Evolutionary conservation across 2,797 vertebrate genomes (phyloP).

Genomic region (Diplodus sargus): DNA sequence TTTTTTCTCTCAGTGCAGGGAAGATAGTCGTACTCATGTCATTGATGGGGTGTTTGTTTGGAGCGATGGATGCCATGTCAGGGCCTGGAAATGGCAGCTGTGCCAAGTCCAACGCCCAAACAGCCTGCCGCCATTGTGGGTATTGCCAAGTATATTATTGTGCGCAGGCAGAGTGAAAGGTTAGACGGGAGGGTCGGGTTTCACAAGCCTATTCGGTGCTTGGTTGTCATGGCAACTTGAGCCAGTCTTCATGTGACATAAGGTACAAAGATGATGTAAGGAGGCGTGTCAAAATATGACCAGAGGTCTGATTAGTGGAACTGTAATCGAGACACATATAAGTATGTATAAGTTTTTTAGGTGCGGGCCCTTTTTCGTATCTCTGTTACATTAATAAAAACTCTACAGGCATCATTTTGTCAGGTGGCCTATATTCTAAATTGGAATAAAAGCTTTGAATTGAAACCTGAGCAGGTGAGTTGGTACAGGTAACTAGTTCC

Average conservation of each 20-base stretch:
- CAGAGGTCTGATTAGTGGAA: neutral
- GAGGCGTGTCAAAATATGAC: constrained; percentile 2
- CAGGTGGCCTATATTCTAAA: neutral
- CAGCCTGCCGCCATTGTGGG: constrained; percentile 10
- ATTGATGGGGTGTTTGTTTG: neutral
- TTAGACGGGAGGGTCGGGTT: constrained; percentile 70
- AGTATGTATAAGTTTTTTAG: neutral
- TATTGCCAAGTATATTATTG: constrained; percentile 42
- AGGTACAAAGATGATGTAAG: constrained; percentile 30
- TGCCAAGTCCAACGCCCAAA: constrained; percentile 11
- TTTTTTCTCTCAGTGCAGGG: neutral
- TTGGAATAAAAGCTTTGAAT: neutral
- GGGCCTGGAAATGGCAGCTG: neutral
- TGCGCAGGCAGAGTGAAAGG: constrained; percentile 59
- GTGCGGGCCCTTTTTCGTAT: neutral
- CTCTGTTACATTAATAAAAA: neutral
- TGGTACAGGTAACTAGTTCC: neutral
- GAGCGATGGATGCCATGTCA: neutral
- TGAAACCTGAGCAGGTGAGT: constrained; percentile 40
- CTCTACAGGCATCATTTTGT: constrained; percentile 1
- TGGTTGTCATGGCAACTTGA: constrained; percentile 66
- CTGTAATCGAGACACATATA: neutral
- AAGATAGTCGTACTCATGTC: neutral
- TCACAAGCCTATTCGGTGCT: constrained; percentile 57
- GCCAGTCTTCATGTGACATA: constrained; percentile 35